Percentiles rank a stretch among this genome's conserved stretches.
Evolutionary conservation across 2,797 vertebrate genomes (phyloP).

Genomic region (Helostoma temminkii): DNA sequence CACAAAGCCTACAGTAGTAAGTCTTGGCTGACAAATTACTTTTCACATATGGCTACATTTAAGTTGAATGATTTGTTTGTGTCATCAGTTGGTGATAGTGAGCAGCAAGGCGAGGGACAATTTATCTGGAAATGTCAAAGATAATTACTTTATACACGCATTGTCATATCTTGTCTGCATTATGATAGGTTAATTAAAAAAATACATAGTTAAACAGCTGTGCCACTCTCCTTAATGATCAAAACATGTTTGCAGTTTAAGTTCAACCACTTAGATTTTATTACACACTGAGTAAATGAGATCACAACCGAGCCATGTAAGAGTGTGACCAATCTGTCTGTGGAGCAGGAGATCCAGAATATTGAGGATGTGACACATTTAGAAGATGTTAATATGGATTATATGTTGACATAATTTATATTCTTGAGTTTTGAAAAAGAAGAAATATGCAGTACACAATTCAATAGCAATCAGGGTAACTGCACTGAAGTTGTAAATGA

Average conservation of each 20-base stretch:
- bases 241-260: conserved; percentile 41
- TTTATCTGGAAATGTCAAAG: conserved; percentile 45
- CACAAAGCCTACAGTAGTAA: fast-evolving
- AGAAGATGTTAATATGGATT: not conserved
- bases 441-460: not conserved
- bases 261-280: conserved; percentile 36
- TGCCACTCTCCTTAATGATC: conserved; percentile 25
- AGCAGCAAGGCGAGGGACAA: conserved; percentile 22
- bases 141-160: conserved; percentile 30
- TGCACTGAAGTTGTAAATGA: not conserved
- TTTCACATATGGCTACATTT: not conserved
- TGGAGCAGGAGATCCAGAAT: not conserved
- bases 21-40: not conserved
- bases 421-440: not conserved
- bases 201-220: conserved; percentile 12
- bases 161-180: conserved; percentile 3
- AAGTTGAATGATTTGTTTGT: conserved; percentile 12
- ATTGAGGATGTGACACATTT: not conserved
- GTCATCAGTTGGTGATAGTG: not conserved
- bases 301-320: not conserved
- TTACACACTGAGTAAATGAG: conserved; percentile 4
- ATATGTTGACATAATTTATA: not conserved
- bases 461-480: not conserved
- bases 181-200: conserved; percentile 37
- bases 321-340: not conserved